These are phyloP conservation scores for Cynoglossus semilaevis DNA, from an alignment of 2,113 vertebrate species.

Conservation along the genomic window DNA sequence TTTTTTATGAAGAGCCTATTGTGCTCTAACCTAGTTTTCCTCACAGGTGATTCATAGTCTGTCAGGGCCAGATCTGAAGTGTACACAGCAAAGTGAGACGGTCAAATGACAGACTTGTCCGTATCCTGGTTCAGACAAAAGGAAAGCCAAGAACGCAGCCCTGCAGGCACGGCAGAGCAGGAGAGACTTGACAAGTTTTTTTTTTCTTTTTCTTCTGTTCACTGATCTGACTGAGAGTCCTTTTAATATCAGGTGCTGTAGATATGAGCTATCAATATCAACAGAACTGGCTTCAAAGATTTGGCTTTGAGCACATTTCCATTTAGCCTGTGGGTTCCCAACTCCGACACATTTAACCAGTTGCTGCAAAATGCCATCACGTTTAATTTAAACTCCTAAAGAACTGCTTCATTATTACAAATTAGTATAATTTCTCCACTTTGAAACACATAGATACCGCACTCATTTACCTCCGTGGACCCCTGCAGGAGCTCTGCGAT, in stretches of 20 bases:
- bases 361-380: no score
- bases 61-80: slow-evolving; percentile 59
- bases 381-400: no score
- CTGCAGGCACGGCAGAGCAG: slow-evolving; percentile 46
- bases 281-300: slow-evolving; percentile 40
- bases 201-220: slow-evolving; percentile 1
- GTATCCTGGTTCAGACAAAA: slow-evolving; percentile 61
- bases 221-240: slow-evolving; percentile 46
- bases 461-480: no score
- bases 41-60: slow-evolving; percentile 67
- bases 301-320: slow-evolving; percentile 39
- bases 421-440: no score
- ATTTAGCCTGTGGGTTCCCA: slow-evolving; percentile 9
- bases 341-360: no score
- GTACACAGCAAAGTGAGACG: slow-evolving; percentile 58
- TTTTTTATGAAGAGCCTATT: slow-evolving; percentile 66
- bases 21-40: slow-evolving; percentile 70
- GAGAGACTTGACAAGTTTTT: slow-evolving; percentile 46
- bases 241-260: slow-evolving; percentile 56
- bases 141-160: slow-evolving; percentile 63
- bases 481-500: no score
- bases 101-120: slow-evolving; percentile 67
- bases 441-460: no score
- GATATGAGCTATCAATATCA: slow-evolving; percentile 53
- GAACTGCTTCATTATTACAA: no score